These are phyloP conservation scores for Leiothrix lutea DNA, from an alignment of 2,113 vertebrate species.

Conservation along the genomic window DNA sequence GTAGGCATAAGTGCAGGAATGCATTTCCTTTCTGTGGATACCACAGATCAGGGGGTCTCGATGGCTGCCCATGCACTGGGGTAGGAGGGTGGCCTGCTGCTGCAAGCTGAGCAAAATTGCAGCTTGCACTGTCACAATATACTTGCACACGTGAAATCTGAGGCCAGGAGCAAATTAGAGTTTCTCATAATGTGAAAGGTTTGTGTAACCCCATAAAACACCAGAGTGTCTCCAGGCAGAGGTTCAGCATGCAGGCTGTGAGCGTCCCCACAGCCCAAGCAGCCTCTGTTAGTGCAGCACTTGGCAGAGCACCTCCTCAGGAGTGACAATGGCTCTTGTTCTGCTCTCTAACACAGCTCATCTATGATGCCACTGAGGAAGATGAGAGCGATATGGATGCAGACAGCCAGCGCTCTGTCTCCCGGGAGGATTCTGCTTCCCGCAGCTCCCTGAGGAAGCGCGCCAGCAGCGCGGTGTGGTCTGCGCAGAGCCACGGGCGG, in stretches of 20 bases:
- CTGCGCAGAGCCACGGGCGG: not conserved
- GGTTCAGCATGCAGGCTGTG: not conserved
- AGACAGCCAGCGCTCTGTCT: conserved; percentile 1
- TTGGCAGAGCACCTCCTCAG: not conserved
- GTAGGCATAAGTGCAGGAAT: not conserved
- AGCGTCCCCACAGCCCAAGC: accelerated
- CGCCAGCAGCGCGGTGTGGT: not conserved
- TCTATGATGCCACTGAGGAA: conserved; percentile 22
- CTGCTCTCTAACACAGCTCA: conserved; percentile 29
- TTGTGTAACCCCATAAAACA: not conserved
- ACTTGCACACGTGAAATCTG: not conserved
- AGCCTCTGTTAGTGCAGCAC: not conserved
- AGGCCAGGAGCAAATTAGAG: not conserved
- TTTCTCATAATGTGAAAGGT: not conserved
- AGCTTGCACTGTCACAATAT: accelerated
- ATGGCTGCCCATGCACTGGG: accelerated
- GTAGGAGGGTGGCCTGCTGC: not conserved
- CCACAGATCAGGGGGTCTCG: not conserved
- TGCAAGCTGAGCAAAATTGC: not conserved
- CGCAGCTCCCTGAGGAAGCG: not conserved
- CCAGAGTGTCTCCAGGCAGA: not conserved
- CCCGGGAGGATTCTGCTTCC: not conserved
- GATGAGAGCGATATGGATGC: not conserved
- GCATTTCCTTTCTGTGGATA: not conserved
- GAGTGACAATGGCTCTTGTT: not conserved